A percentile compares a stretch with the other conserved stretches of the same genome.
phyloP scores from a whole-genome alignment of 2,888 invertebrate genomes.

The Saturnia pavonia region DNA sequence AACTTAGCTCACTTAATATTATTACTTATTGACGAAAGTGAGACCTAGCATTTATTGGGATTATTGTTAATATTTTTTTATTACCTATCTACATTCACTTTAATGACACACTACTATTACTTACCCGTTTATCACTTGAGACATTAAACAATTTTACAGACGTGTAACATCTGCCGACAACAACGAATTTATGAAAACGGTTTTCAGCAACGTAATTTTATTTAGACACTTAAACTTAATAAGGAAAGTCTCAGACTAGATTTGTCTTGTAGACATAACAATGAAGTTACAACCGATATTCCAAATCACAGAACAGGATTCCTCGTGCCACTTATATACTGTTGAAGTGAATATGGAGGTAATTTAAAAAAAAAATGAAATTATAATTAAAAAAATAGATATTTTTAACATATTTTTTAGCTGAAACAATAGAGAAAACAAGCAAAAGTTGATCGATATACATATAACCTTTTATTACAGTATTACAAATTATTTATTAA shows the following conservation, averaged over 20 bases:
- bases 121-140: conserved; percentile 78
- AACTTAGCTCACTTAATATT: conserved; percentile 61
- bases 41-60: conserved; percentile 59
- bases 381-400: too few relatives aligned
- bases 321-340: conserved; percentile 22
- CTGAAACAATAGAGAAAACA: neutral
- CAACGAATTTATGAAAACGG: neutral
- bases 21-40: conserved; percentile 62
- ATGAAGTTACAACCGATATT: conserved; percentile 45
- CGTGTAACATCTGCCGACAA: neutral
- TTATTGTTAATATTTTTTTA: conserved; percentile 67
- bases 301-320: conserved; percentile 52
- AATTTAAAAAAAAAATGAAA: too few relatives aligned
- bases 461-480: too few relatives aligned
- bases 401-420: too few relatives aligned
- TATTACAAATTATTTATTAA: neutral
- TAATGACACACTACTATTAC: conserved; percentile 60
- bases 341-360: too few relatives aligned
- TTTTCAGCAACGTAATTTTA: neutral
- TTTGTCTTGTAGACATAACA: conserved; percentile 35
- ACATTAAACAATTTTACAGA: conserved; percentile 34
- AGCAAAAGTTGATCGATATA: too few relatives aligned
- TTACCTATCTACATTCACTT: conserved; percentile 70
- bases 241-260: conserved; percentile 9
- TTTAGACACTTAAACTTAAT: neutral